Evolutionary conservation across 2,113 vertebrate genomes (phyloP), one percentile per base, ranked within the genome.

Genomic region (Circaetus gallicus): DNA sequence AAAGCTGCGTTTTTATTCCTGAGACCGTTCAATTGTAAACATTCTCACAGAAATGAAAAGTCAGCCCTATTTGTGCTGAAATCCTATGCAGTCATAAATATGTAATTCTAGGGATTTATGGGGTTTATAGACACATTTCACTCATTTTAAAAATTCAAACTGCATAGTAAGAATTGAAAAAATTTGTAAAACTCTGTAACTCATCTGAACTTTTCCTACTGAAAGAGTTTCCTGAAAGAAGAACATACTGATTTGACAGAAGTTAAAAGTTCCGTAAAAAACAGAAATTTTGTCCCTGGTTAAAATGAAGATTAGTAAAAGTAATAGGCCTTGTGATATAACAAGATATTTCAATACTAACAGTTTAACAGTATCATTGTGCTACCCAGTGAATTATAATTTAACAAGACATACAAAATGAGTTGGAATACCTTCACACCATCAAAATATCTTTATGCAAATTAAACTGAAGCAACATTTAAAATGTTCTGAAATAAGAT

Each of bases 1-100:
- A 95, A 89, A 89, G 34, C 77, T 82, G 56, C 2, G 6, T 4
- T 85, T 94, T 95, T 86, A 82, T 77, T 95, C 89, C 43, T 73
- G 55, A 90, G 89, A 84, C 66, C n/a, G 19, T 52, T 63, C 38
- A 62, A 84, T 28, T 92, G 63, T 94, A 92, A 93, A 84, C 42
- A 87, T 84, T 80, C 92, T 94, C 80, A 87, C 7, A 67, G 61
- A 62, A 96, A 65, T 58, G 63, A 93, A 92, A 90, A 97, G 87
- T 76, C 79, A 63, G 84, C 45, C n/a, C 28, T 67, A 36, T 89
- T 72, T 91, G 45, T 52, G 66, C 49, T 89, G 52, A 93, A 91
- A 94, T 65, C 72, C 59, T 50, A n/a, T 13, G 56, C 16, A 84
- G 40, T 71, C 42, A 73, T 76, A 86, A 95, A 85, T 38, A 86